A percentile compares a stretch with the other conserved stretches of the same genome.
Conservation (phyloP, 2,113 vertebrate species). For the Elaphurus davidianus region DNA sequence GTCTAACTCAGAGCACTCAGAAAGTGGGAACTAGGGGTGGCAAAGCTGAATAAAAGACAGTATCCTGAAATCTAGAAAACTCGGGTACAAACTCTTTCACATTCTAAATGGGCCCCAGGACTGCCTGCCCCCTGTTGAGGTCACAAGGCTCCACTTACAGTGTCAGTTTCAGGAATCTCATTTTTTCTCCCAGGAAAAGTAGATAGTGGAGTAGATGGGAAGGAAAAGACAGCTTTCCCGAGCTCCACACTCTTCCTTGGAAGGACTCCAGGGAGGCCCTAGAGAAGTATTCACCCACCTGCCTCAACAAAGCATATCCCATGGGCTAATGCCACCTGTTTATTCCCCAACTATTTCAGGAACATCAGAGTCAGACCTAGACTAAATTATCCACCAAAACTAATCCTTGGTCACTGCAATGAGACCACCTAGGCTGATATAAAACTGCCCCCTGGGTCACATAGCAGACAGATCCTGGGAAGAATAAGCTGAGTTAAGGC, state of each 20-base stretch:
- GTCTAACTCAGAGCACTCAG: slow-evolving; percentile 50
- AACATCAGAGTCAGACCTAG: slow-evolving; percentile 23
- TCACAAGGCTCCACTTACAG: neutral
- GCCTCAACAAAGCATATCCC: neutral
- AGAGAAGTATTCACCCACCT: neutral
- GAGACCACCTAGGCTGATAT: neutral
- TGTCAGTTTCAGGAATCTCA: neutral
- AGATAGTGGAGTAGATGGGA: neutral
- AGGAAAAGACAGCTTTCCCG: neutral
- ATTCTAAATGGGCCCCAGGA: neutral
- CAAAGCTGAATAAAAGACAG: slow-evolving; percentile 37
- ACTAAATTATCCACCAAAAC: slow-evolving; percentile 26
- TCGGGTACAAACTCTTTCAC: neutral
- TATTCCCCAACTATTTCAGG: slow-evolving; percentile 24
- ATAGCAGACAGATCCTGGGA: neutral
- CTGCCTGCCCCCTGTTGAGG: too few species aligned
- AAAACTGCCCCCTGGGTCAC: neutral
- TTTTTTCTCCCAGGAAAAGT: neutral
- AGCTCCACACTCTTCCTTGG: neutral
- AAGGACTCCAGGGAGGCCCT: neutral
- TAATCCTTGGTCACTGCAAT: neutral
- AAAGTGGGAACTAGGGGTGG: neutral
- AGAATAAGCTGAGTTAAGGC: neutral
- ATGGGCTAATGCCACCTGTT: neutral
- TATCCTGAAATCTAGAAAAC: slow-evolving; percentile 49